Evolutionary conservation across 2,888 invertebrate species (phyloP), one percentile per base, ranked within the genome.

Genomic region (Andrena chrysosceles): DNA sequence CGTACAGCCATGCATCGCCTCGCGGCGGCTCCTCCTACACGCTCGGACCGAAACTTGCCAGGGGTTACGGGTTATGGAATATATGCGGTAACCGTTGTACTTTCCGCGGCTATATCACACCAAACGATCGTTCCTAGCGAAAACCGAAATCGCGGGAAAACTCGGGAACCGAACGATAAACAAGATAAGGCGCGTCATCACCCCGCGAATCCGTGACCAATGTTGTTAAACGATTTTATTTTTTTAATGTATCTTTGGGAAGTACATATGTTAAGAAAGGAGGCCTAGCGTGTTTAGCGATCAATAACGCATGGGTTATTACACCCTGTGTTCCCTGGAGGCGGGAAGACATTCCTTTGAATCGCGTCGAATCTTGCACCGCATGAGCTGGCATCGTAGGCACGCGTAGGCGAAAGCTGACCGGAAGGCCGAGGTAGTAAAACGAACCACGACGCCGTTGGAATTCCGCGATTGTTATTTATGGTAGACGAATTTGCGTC

Each of bases 401-500:
- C 8, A 59, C 62, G 0, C n/a, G 42, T 8, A 1, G 10, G 29
- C 3, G 31, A 62, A 49, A 49, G 6, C 2, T 16, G 52, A 31
- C 5, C 8, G 4, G 52, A 13, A 31, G 70, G 29, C 2, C 75
- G 48, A 29, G 59, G 62, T 52, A 42, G 54, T 52, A 69, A 73
- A 81, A 79, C 63, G 70, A 35, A 70, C 60, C 79, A 78, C 80
- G 85, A 86, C 83, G 80, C 31, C 77, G 67, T 74, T 77, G 77
- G 64, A 81, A 87, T 81, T 81, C 29, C 56, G 78, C 78, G 87
- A 88, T 90, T 86, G 90, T 89, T 89, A 90, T 89, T 89, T 89
- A 89, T 89, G 89, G 81, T 83, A 74, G 81, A 81, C 86, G 87
- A 81, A 89, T 87, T 90, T 83, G 83, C 83, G 89, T 90, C 89